Evolutionary conservation across 2,113 vertebrate species (phyloP).

Genomic region (Muntiacus muntjak): DNA sequence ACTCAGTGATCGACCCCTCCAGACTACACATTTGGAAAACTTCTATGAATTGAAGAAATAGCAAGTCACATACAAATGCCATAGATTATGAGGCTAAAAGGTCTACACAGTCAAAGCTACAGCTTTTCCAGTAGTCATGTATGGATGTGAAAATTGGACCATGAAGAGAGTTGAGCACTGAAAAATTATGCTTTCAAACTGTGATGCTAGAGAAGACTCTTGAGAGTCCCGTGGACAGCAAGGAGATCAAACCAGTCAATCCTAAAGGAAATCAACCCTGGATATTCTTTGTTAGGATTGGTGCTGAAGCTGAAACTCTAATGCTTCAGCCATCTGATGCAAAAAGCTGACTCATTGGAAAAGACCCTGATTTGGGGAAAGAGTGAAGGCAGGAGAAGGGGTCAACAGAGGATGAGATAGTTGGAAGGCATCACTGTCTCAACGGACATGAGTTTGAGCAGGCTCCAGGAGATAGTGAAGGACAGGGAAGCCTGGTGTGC

Average conservation of each 20-base stretch:
- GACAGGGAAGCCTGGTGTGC: not conserved
- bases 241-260: not conserved
- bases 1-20: not conserved
- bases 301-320: not conserved
- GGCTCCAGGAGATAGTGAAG: not conserved
- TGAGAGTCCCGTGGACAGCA: not conserved
- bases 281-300: not conserved
- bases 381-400: not conserved
- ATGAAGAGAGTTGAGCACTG: not conserved
- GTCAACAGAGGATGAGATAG: not conserved
- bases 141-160: not conserved
- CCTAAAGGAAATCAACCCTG: not conserved
- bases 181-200: not conserved
- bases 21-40: not conserved
- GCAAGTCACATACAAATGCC: not conserved
- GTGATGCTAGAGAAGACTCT: not conserved
- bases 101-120: not conserved
- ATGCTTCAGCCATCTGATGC: not conserved
- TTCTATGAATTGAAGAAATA: not conserved
- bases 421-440: not conserved
- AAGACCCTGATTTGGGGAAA: not conserved
- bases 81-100: not conserved
- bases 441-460: not conserved
- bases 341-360: not conserved
- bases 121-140: not conserved